Base-by-base conservation (phyloP, 2,113 vertebrate genomes). In the Ondatra zibethicus region DNA sequence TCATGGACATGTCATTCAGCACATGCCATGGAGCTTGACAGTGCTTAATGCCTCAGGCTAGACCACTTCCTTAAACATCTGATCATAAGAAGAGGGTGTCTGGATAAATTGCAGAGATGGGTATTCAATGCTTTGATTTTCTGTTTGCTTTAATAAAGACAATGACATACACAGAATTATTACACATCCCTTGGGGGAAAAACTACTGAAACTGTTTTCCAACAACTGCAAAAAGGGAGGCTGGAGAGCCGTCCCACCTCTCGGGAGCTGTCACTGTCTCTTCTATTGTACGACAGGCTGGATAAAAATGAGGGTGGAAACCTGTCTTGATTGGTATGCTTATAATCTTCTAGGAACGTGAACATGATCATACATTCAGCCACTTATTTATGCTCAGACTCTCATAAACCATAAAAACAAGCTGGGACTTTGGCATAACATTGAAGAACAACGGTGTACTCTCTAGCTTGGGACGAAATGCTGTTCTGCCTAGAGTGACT, bases 241-340 rank as follows among this genome's bases (percentile, higher is more conserved):
- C 36, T 36, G 13, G 16, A 63, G 84, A 73, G 21, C 68, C 36
- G 21, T 31, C 63, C 89, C 14, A 25, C 25, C 63, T 29, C 50
- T 58, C 29, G 16, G 63, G 75, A 93, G 21, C 55, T 45, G 89
- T 36, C 68, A 42, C n/a, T 39, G 29, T 90, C 42, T 65, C 75
- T 66, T 66, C 61, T 65, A 68, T 23, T 65, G 36, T 21, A 9
- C 93, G 87, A 87, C 55, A 93, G 68, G 33, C 68, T 95, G 63
- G 25, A 72, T 70, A 70, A 95, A 96, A 80, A 45, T 61, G n/a
- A 91, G 61, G 23, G 73, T 93, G 29, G 36, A 89, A 93, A 76
- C 86, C 47, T 89, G 21, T 90, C 31, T 88, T 97, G 90, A 94
- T 58, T 96, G 89, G 91, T 91, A 16, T 72, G 39, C 88, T 92